Evolutionary conservation across 2,797 vertebrate species (phyloP).

Genomic region (Sebastiscus albofasciatus): DNA sequence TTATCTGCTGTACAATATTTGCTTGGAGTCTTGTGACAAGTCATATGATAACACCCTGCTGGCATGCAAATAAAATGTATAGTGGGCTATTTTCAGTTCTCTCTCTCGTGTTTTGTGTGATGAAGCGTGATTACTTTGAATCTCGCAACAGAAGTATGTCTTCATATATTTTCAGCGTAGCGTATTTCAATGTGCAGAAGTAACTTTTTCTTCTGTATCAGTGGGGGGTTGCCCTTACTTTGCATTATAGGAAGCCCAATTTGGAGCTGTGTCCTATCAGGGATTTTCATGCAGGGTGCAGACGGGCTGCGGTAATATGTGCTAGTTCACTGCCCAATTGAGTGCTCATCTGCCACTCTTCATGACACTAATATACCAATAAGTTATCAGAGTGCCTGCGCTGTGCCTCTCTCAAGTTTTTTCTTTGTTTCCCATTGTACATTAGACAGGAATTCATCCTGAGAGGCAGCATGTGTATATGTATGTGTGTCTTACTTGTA

Average conservation of each 20-base stretch:
- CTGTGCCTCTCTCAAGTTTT: conserved; percentile 4
- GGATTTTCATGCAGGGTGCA: conserved; percentile 58
- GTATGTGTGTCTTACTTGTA: conserved; percentile 64
- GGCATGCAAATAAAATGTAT: not conserved
- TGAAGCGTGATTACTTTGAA: conserved; percentile 9
- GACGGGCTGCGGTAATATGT: conserved; percentile 3
- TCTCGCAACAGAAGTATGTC: not conserved
- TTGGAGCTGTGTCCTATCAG: conserved; percentile 19
- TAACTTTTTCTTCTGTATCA: not conserved
- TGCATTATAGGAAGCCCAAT: conserved; percentile 69
- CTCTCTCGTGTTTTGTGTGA: not conserved
- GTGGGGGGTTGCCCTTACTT: conserved; percentile 65
- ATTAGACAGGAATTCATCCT: conserved; percentile 55
- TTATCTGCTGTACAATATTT: not conserved
- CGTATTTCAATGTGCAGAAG: conserved; percentile 6
- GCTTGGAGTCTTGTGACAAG: conserved; percentile 24
- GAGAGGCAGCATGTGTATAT: conserved; percentile 26
- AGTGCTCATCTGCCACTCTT: conserved; percentile 18
- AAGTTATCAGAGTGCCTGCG: conserved; percentile 9
- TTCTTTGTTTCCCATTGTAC: conserved; percentile 46
- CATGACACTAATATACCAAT: conserved; percentile 37
- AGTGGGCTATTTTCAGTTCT: not conserved
- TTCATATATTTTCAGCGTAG: not conserved
- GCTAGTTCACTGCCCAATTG: conserved; percentile 12
- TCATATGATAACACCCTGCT: conserved; percentile 3